Conservation (phyloP, 1,140 invertebrate species). For the Charaxes varanes region DNA sequence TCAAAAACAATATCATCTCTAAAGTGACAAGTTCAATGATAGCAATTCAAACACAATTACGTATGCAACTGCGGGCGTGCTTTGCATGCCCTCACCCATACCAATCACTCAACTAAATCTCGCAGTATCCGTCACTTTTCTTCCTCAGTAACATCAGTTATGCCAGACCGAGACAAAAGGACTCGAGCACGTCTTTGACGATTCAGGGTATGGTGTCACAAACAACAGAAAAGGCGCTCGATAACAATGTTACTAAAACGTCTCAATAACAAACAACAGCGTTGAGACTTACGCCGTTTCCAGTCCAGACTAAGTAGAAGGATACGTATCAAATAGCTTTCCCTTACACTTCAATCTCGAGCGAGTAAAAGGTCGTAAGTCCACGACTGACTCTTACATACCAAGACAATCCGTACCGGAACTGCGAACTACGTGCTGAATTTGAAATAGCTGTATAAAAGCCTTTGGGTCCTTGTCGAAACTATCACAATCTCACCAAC, state of each 20-base stretch:
- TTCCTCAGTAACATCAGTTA: conserved; percentile 15
- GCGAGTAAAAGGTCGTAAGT: conserved; percentile 48
- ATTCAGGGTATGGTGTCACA: conserved; percentile 70
- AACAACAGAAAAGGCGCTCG: conserved; percentile 67
- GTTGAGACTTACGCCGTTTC: conserved; percentile 49
- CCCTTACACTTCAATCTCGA: conserved; percentile 59
- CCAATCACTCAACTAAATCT: conserved; percentile 40
- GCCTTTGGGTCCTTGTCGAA: conserved; percentile 59
- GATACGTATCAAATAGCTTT: conserved; percentile 72
- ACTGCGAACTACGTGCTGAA: conserved; percentile 61
- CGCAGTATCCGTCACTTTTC: conserved; percentile 29
- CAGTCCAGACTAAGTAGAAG: conserved; percentile 25
- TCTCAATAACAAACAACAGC: conserved; percentile 18
- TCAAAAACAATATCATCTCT: conserved; percentile 41
- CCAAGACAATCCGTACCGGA: conserved; percentile 66
- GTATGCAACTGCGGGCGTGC: conserved; percentile 50
- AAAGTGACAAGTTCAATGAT: conserved; percentile 61
- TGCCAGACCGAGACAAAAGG: conserved; percentile 32
- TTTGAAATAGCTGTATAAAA: conserved; percentile 76
- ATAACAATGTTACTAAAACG: conserved; percentile 40
- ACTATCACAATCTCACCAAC: conserved; percentile 65
- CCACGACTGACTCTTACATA: conserved; percentile 38
- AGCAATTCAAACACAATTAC: conserved; percentile 43
- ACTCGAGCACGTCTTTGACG: conserved; percentile 44
- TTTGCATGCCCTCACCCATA: conserved; percentile 47